These are phyloP conservation scores for Anthonomus grandis DNA, from an alignment of 1,140 invertebrate species.

Conservation along the genomic window DNA sequence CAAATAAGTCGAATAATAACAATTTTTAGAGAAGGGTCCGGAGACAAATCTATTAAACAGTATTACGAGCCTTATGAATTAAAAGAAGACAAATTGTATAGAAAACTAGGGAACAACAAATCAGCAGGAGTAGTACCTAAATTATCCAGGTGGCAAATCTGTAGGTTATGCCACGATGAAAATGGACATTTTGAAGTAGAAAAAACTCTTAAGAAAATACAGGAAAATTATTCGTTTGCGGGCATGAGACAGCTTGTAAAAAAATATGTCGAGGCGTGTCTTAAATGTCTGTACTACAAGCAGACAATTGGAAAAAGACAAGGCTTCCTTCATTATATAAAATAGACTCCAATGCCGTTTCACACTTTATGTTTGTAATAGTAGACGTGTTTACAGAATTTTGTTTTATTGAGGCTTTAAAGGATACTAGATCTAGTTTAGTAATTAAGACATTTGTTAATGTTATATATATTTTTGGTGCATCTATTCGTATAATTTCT, in stretches of 20 bases:
- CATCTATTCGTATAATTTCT: not conserved
- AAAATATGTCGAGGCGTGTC: constrained; percentile 20
- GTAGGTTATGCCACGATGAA: constrained; percentile 25
- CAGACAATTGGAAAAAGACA: not conserved
- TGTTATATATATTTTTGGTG: not conserved
- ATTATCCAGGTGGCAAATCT: constrained; percentile 20
- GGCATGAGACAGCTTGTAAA: constrained; percentile 20
- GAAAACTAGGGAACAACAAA: not conserved
- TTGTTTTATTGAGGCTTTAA: too few species aligned
- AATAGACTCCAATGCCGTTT: too few species aligned
- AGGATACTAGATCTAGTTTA: too few species aligned
- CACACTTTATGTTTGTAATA: not conserved
- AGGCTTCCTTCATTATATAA: not conserved
- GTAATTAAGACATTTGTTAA: too few species aligned
- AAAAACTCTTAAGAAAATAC: constrained; percentile 26
- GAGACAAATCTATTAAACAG: too few species aligned
- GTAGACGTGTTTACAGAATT: too few species aligned
- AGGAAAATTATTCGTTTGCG: constrained; percentile 27
- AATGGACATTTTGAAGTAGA: constrained; percentile 25
- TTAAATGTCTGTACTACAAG: not conserved
- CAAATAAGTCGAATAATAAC: not conserved
- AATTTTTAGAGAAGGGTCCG: too few species aligned
- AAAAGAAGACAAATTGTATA: not conserved
- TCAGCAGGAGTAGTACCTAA: not conserved
- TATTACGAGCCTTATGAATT: not conserved